These are phyloP conservation scores for Plumapathes pennacea DNA, from an alignment of 92 coral and sea anemone genomes.

Conservation along the genomic window DNA sequence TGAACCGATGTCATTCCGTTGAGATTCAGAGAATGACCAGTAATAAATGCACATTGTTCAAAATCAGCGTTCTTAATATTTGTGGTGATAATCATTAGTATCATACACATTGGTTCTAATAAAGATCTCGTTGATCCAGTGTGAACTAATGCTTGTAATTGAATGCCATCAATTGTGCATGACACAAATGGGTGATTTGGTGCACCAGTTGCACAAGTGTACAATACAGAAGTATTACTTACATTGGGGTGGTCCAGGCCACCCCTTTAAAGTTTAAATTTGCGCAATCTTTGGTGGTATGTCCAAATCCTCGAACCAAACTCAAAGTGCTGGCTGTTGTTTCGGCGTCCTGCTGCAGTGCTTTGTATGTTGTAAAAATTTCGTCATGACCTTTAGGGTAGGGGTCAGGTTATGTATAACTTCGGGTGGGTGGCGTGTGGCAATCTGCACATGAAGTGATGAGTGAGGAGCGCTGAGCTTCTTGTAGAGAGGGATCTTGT, in stretches of 20 bases:
- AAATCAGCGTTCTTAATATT: conserved; percentile 1
- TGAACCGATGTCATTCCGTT: conserved; percentile 9
- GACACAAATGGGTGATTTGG: conserved; percentile 9
- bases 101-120: too few species aligned
- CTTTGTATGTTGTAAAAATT: conserved; percentile 34
- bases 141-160: conserved; percentile 35
- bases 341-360: conserved; percentile 17
- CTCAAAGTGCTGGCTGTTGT: neutral
- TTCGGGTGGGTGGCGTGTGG: conserved; percentile 22
- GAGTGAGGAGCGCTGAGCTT: conserved; percentile 8
- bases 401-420: conserved; percentile 41
- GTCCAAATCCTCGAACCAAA: conserved; percentile 28
- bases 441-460: conserved; percentile 48
- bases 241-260: conserved; percentile 11
- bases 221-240: conserved; percentile 16
- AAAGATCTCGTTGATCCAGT: conserved; percentile 53
- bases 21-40: conserved; percentile 19
- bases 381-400: conserved; percentile 23
- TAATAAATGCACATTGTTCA: conserved; percentile 40
- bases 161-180: conserved; percentile 34
- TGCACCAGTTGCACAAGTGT: neutral
- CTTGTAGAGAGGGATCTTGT: too few species aligned
- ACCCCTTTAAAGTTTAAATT: conserved; percentile 42
- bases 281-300: conserved; percentile 19
- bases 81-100: too few species aligned